Percentiles rank a stretch among this genome's conserved stretches.
These are phyloP conservation scores for Platalea minor DNA, from an alignment of 2,797 vertebrate species.

Conservation along the genomic window DNA sequence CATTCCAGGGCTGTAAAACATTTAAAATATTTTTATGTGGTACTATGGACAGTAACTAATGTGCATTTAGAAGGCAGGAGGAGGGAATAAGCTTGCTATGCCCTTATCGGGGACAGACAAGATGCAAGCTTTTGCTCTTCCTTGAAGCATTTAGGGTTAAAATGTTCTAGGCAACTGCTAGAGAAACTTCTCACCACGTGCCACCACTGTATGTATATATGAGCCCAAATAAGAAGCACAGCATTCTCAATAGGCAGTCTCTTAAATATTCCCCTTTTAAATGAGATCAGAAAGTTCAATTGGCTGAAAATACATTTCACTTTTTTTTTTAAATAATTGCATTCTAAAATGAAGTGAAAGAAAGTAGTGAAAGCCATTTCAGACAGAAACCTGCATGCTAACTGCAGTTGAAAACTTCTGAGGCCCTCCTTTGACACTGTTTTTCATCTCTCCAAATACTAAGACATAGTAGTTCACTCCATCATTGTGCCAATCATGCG, in stretches of 20 bases:
- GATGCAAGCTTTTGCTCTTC: not conserved
- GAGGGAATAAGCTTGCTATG: not conserved
- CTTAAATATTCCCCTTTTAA: not conserved
- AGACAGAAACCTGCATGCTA: not conserved
- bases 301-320: not conserved
- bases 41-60: not conserved
- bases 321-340: not conserved
- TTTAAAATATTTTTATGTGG: not conserved
- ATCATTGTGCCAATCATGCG: not conserved
- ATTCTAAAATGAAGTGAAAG: not conserved
- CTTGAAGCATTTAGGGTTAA: not conserved
- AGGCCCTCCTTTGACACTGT: not conserved
- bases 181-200: not conserved
- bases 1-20: not conserved
- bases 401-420: not conserved
- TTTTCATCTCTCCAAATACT: not conserved
- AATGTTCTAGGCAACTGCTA: not conserved
- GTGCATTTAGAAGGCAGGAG: not conserved
- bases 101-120: not conserved
- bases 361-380: not conserved
- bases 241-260: not conserved
- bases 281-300: not conserved
- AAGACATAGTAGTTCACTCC: not conserved
- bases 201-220: not conserved
- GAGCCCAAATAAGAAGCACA: not conserved